Evolutionary conservation across 2,797 vertebrate species (phyloP), one percentile per base, ranked within the genome.

Genomic region (Pseudocheirus occidentalis): DNA sequence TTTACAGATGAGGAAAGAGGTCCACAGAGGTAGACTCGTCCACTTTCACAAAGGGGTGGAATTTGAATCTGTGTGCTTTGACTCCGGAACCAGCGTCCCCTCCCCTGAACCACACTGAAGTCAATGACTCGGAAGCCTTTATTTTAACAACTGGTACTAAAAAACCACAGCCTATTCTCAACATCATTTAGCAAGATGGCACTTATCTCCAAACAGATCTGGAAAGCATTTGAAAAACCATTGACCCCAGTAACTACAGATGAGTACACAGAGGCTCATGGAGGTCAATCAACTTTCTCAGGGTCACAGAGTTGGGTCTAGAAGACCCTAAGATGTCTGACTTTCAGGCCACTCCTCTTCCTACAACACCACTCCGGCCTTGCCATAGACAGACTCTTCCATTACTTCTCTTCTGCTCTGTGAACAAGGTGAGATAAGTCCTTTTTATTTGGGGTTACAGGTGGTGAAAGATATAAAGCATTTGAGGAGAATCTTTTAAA

Each of bases 401-500:
- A 59, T 90, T 29, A 54, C 46, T 91, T 93, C 21, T 94, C 91
- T 96, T 89, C 91, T 96, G 94, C 95, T 97, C 97, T 96, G 53
- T 46, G 29, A 62, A 92, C 89, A 97, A 97, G 73, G 40, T 29
- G 58, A 73, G 96, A 90, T 89, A 97, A 97, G 90, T 93, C 95
- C 13, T 96, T 98, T 98, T 96, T 89, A 93, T 98, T 98, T 93
- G 96, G 54, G 96, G 95, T 96, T 97, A 95, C 91, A 94, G 95
- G 92, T 97, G 97, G 57, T 97, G 89, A 97, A 97, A 97, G 95
- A 95, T 34, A 97, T 93, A 96, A 97, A 96, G 66, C 95, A 56
- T 96, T 97, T 92, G 50, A 98, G 97, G 50, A 91, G 59, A 87
- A 95, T 96, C 94, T 94, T 98, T 98, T 96, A 98, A 98, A 98